Evolutionary conservation across 2,888 invertebrate species (phyloP).

Genomic region (Tetragnatha montana): DNA sequence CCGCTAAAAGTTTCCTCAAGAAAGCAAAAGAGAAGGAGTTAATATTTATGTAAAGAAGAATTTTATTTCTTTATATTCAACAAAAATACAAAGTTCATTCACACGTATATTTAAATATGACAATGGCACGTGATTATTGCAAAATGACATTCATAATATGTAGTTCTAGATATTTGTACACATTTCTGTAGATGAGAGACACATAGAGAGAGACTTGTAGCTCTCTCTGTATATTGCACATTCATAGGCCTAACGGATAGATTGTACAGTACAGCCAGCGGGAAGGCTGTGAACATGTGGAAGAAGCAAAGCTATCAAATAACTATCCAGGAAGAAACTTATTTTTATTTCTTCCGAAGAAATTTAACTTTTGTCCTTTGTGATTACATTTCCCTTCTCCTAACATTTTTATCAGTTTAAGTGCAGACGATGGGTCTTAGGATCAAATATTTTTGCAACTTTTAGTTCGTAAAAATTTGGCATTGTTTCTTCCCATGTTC

Average conservation of each 20-base stretch:
- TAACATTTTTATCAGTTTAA: too few relatives aligned
- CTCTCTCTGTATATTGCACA: slow-evolving; percentile 42
- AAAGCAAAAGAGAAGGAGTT: slow-evolving; percentile 19
- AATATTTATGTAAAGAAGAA: slow-evolving; percentile 67
- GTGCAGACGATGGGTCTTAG: too few relatives aligned
- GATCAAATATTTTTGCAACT: too few relatives aligned
- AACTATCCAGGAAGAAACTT: too few relatives aligned
- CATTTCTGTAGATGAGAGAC: slow-evolving; percentile 46
- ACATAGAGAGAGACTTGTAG: slow-evolving; percentile 20
- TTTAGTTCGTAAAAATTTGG: too few relatives aligned
- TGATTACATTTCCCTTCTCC: too few relatives aligned
- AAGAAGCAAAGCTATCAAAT: slow-evolving; percentile 7
- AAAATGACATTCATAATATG: slow-evolving; percentile 66
- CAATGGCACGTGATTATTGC: slow-evolving; percentile 70
- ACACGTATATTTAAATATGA: slow-evolving; percentile 70
- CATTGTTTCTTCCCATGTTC: too few relatives aligned
- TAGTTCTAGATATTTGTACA: slow-evolving; percentile 64
- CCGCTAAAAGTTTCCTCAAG: neutral
- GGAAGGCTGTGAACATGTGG: slow-evolving; percentile 17
- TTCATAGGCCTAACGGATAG: slow-evolving; percentile 37
- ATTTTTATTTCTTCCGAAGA: too few relatives aligned
- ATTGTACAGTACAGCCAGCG: slow-evolving; percentile 40
- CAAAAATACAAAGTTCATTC: slow-evolving; percentile 71
- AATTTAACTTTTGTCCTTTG: too few relatives aligned
- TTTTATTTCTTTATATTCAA: slow-evolving; percentile 71